A percentile compares a stretch with the other conserved stretches of the same genome.
Evolutionary conservation across 2,113 vertebrate species (phyloP).

Genomic region (Zosterops lateralis): DNA sequence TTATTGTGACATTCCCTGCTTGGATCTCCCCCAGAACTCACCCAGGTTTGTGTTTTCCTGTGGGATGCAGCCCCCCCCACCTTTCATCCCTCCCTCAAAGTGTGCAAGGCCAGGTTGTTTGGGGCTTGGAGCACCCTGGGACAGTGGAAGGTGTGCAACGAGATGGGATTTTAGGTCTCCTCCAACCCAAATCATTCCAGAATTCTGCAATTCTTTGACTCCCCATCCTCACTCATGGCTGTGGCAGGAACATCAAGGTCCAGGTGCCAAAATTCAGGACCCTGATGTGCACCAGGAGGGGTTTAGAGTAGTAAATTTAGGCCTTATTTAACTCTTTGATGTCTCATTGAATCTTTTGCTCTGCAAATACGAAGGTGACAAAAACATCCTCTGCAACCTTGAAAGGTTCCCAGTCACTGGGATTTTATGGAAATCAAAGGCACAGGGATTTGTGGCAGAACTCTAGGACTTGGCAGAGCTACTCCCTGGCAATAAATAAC

Average conservation of each 20-base stretch:
- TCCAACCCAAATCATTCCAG: neutral
- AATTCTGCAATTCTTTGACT: neutral
- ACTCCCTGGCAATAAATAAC: neutral
- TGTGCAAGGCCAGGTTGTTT: neutral
- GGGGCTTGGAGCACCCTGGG: neutral
- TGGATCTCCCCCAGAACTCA: neutral
- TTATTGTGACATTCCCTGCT: neutral
- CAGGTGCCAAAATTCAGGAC: neutral
- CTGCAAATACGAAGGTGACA: neutral
- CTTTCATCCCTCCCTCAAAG: neutral
- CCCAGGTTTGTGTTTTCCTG: neutral
- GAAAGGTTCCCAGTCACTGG: neutral
- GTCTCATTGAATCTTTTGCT: neutral
- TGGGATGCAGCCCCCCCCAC: neutral
- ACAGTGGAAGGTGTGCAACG: neutral
- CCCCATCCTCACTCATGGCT: fast-evolving
- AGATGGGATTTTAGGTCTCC: neutral
- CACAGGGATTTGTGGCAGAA: neutral
- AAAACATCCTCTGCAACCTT: neutral
- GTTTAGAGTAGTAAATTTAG: fast-evolving
- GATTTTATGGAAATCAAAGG: neutral
- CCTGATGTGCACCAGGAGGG: neutral
- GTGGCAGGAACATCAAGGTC: neutral
- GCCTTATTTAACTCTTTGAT: neutral
- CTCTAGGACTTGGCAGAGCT: neutral